Evolutionary conservation across 1,140 invertebrate species (phyloP).

Genomic region (Euura saliciscinereae): DNA sequence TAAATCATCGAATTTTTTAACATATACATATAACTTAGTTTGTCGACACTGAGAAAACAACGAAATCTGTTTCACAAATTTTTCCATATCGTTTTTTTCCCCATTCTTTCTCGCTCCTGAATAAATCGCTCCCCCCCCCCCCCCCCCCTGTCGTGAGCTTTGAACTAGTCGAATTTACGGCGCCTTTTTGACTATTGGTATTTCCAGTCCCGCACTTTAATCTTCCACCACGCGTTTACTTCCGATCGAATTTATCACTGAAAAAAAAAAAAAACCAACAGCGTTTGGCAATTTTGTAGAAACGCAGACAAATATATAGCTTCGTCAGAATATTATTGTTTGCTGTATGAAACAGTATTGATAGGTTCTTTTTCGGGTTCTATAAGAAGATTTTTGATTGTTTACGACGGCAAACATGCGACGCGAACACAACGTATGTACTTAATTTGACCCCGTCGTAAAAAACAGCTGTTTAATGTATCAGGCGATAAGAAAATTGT

Average conservation of each 20-base stretch:
- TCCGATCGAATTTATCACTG: too few relatives aligned
- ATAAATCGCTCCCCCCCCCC: neutral
- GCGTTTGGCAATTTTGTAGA: too few relatives aligned
- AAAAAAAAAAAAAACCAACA: too few relatives aligned
- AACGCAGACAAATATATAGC: too few relatives aligned
- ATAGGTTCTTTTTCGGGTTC: neutral
- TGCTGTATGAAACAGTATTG: too few relatives aligned
- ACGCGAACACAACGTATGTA: neutral
- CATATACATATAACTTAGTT: neutral
- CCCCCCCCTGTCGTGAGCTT: neutral
- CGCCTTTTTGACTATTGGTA: neutral
- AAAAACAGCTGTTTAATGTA: neutral
- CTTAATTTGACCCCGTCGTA: neutral
- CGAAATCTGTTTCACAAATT: neutral
- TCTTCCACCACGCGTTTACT: too few relatives aligned
- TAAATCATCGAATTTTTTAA: neutral
- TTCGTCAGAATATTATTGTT: too few relatives aligned
- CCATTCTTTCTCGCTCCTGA: neutral
- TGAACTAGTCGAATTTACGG: conserved; percentile 1
- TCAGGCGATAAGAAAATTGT: neutral
- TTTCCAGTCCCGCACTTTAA: too few relatives aligned
- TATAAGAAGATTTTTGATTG: neutral
- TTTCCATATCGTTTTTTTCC: neutral
- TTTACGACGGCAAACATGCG: neutral
- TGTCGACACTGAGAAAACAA: neutral